phyloP scores from a whole-genome alignment of 2,797 vertebrate species.

The Cuniculus paca region DNA sequence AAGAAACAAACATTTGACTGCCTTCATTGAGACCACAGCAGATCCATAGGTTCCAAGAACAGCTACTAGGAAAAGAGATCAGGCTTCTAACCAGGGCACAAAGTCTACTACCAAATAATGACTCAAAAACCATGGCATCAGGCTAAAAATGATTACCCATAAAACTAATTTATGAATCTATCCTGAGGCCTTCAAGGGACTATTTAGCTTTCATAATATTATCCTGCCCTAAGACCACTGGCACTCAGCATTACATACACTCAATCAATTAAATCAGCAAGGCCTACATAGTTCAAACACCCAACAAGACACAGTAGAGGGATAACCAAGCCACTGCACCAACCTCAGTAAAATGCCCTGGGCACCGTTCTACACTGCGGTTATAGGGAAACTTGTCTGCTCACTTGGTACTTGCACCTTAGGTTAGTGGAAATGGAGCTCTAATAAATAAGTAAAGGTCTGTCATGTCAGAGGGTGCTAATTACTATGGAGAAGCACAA shows the following conservation, averaged over 20 bases:
- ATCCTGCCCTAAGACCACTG: background rate
- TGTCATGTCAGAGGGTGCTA: background rate
- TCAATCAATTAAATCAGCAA: background rate
- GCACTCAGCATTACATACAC: background rate
- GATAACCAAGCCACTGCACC: background rate
- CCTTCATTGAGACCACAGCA: conserved; percentile 57
- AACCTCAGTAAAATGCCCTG: background rate
- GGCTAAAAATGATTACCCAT: conserved; percentile 16
- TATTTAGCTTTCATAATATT: background rate
- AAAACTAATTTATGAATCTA: background rate
- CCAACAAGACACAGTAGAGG: background rate
- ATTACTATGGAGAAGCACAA: background rate
- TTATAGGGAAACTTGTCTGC: background rate
- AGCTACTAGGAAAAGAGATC: conserved; percentile 65
- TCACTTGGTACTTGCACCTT: background rate
- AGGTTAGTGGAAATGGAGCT: background rate
- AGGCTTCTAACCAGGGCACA: conserved; percentile 69
- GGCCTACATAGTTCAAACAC: background rate
- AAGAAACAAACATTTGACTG: conserved; percentile 79
- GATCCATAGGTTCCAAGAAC: conserved; percentile 75
- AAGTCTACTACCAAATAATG: conserved; percentile 71
- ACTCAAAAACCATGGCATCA: background rate
- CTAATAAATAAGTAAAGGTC: background rate
- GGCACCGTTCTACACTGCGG: background rate
- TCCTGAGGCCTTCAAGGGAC: conserved; percentile 14